Evolutionary conservation across 2,113 vertebrate genomes (phyloP), one percentile per base, ranked within the genome.

Genomic region (Brachypteracias leptosomus): DNA sequence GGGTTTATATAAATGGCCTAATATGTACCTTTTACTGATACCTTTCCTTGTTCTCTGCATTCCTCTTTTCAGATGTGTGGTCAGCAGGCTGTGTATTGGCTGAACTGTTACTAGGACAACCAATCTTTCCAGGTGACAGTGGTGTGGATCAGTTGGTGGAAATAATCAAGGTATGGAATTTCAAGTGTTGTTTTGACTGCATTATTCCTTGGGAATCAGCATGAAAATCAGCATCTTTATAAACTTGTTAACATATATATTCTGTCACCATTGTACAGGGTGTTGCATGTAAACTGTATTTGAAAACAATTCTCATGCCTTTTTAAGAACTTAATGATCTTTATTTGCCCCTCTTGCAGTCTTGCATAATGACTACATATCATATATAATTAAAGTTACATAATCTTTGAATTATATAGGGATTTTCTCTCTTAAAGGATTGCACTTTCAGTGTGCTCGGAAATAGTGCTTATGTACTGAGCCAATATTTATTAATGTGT

Each of bases 131-230:
- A 61, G 99, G 99, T 70, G 99, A 99, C 98, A 99, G 99, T 88
- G 99, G 99, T 93, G 99, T 99, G 96, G 99, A 99, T 99, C 99
- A 99, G 67, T 98, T 99, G 98, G 99, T 99, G 92, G 99, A 99
- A 98, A 99, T 99, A 95, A 99, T 99, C 96, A 99, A 99, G 99
- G 99, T 99, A 96, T 94, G 97, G 46, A 72, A 82, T 89, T 73
- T 49, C 47, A 67, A 74, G 7, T 74, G 26, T 42, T 54, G 15
- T n/a, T 95, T 84, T 79, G 42, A 28, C 36, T 61, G 24, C 14
- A 4, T 73, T 71, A 35, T 63, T 72, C 18, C 46, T 57, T 95
- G 55, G 46, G 29, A 71, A 76, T 82, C 24, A 9, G 10, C 54
- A 33, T 72, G 49, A 79, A 85, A 81, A 79, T 6, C 15, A 16